phyloP scores from a whole-genome alignment of 2,797 vertebrate genomes.

The Hippopotamyrus pictus region DNA sequence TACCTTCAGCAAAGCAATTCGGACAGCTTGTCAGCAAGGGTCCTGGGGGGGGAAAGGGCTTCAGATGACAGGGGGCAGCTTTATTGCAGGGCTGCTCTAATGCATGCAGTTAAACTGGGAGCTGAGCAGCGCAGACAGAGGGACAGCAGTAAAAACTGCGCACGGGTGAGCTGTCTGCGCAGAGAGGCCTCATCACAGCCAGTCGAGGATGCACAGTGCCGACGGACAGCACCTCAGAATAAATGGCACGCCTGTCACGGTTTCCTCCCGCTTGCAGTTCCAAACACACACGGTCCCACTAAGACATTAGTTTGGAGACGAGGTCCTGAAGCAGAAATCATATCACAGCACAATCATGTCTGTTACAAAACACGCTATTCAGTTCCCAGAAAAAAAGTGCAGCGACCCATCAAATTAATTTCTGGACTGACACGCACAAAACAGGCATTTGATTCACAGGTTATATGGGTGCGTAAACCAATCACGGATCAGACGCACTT shows the following conservation, averaged over 20 bases:
- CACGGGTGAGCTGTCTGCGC: background rate
- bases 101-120: background rate
- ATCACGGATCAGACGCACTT: background rate
- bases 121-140: background rate
- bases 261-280: background rate
- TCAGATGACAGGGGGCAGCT: background rate
- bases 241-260: background rate
- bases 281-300: background rate
- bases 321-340: background rate
- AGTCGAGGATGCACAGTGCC: background rate
- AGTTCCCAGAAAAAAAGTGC: background rate
- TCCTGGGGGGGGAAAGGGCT: background rate
- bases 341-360: background rate
- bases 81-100: background rate
- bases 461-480: background rate
- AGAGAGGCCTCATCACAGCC: too few species aligned
- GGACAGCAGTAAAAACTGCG: background rate
- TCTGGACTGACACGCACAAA: background rate
- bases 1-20: background rate
- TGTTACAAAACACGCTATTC: background rate
- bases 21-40: background rate
- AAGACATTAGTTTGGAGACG: background rate
- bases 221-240: background rate
- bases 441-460: background rate
- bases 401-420: background rate